Base-by-base conservation (phyloP, 2,888 invertebrate genomes). In the Brachypterus glaber region DNA sequence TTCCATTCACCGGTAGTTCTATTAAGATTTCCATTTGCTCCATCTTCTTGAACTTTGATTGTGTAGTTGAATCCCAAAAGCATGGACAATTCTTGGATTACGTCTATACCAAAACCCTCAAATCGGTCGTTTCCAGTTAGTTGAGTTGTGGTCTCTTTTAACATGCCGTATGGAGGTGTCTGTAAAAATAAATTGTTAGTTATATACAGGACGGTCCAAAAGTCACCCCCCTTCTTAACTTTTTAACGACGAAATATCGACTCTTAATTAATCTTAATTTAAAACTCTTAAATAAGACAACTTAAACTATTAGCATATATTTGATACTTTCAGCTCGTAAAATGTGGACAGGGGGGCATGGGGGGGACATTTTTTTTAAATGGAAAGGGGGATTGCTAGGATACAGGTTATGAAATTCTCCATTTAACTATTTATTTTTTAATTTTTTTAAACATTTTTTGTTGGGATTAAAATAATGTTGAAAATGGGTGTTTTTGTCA, bases 101-200 rank as follows among this genome's bases (percentile, higher is more conserved):
- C 67, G 58, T 95, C 93, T 35, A 93, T 81, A 17, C 86, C 86
- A 57, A 86, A 93, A 4, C 90, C 90, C 66, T 90, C 89, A 57
- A 77, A 91, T 12, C 82, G 76, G 45, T 83, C 84, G 55, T 91
- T 91, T 2, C 89, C 90, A 33, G 72, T 72, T 37, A 86, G 67
- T 45, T 63, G 65, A 1, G 59, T 66, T 11, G 78, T 61, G 0
- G 82, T 79, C 53, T 83, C 77, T 58, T 82, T 89, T 11, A 82
- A 60, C 86, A 91, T 89, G 8, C 87, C 84, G 54, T 93, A 95
- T 0, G 95, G 95, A 27, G 78, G 75, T 57, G 82, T 87, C 90
- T 58, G 30, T 4, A 46, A 47, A 32, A 30, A 27, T 7, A 13
- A 31, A 27, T 35, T 35, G 11, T 2, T 33, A 4, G 11, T 29